These are phyloP conservation scores for Harpagus bidentatus DNA, from an alignment of 2,113 vertebrate species.

Conservation along the genomic window DNA sequence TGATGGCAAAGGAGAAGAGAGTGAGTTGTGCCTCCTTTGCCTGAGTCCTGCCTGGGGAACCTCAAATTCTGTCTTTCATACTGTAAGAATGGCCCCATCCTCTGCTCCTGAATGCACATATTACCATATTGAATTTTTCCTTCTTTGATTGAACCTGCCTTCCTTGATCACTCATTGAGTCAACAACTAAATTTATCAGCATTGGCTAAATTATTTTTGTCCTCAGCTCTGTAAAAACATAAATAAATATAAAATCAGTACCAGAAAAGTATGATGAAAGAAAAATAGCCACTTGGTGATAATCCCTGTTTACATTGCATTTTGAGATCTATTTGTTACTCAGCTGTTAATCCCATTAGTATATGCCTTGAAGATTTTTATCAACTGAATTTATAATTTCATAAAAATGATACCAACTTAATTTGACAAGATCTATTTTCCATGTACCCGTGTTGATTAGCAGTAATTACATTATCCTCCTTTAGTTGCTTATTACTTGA, in stretches of 20 bases:
- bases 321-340: neutral
- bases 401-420: neutral
- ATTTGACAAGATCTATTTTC: slow-evolving; percentile 20
- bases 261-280: neutral
- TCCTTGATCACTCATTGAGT: neutral
- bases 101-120: neutral
- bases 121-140: neutral
- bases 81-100: neutral
- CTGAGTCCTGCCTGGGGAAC: neutral
- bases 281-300: neutral
- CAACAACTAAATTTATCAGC: neutral
- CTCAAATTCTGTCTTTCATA: neutral
- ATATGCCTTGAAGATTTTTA: neutral
- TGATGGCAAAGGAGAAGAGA: neutral
- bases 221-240: neutral
- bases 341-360: neutral
- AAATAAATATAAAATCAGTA: neutral
- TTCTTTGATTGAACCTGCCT: neutral
- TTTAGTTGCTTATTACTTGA: slow-evolving; percentile 1
- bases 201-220: neutral
- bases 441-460: neutral
- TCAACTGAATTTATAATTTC: neutral
- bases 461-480: slow-evolving; percentile 8
- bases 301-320: neutral
- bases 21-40: neutral